Conservation (phyloP, 2,113 vertebrate species). For the human (Homo sapiens) region DNA sequence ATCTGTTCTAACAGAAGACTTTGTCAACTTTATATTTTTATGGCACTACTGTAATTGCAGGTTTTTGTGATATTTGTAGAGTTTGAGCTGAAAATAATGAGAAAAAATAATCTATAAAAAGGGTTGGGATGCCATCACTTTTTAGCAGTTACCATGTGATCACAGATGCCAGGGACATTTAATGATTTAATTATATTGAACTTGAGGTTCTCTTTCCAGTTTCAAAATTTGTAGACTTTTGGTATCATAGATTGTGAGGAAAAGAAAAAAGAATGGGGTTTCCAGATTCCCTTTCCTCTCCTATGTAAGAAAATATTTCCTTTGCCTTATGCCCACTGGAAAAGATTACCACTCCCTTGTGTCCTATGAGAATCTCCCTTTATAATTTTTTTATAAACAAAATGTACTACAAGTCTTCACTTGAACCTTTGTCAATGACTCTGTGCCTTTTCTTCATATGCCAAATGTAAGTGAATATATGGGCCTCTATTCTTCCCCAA, state of each 20-base stretch:
- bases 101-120: conserved; percentile 81
- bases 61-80: conserved; percentile 76
- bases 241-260: conserved; percentile 13
- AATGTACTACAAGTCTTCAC: neutral
- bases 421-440: neutral
- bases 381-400: conserved; percentile 7
- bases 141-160: conserved; percentile 66
- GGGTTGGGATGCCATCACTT: conserved; percentile 67
- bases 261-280: conserved; percentile 12
- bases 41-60: conserved; percentile 81
- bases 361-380: neutral
- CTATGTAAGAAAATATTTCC: neutral
- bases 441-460: neutral
- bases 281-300: neutral
- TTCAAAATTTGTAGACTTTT: conserved; percentile 58
- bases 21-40: conserved; percentile 83
- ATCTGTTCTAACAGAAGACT: conserved; percentile 78
- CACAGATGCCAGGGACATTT: conserved; percentile 3
- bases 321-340: neutral
- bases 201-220: conserved; percentile 45
- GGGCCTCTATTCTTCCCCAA: neutral
- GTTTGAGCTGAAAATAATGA: conserved; percentile 68
- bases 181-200: conserved; percentile 63
- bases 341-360: conserved; percentile 1
- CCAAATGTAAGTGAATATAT: neutral